These are phyloP conservation scores for Epiblema foenella DNA, from an alignment of 2,888 invertebrate species.

Conservation along the genomic window DNA sequence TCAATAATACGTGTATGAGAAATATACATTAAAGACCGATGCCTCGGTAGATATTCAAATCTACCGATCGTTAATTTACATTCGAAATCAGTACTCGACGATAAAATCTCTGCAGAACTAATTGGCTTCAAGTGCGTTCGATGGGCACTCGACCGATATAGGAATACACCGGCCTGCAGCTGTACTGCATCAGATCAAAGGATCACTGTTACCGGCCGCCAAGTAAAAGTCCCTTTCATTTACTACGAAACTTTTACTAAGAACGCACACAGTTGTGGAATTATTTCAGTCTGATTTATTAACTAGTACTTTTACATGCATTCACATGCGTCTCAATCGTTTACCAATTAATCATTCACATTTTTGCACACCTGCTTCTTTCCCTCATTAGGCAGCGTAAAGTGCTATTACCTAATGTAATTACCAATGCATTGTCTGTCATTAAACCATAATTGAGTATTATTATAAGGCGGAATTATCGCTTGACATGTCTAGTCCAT, in stretches of 20 bases:
- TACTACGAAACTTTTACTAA: conserved; percentile 23
- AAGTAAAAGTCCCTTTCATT: conserved; percentile 42
- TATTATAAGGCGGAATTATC: conserved; percentile 16
- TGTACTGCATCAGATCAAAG: conserved; percentile 72
- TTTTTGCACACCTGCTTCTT: conserved; percentile 30
- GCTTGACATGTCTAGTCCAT: conserved; percentile 22
- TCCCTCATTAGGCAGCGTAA: conserved; percentile 24
- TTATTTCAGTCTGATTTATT: conserved; percentile 29
- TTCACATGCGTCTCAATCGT: conserved; percentile 23
- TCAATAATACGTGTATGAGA: background rate
- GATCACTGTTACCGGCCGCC: conserved; percentile 57
- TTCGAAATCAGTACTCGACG: conserved; percentile 38
- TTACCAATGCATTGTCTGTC: background rate
- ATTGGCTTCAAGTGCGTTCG: conserved; percentile 73
- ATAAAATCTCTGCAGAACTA: conserved; percentile 59
- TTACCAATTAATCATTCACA: conserved; percentile 22
- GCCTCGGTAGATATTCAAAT: background rate
- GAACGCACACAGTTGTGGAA: conserved; percentile 26
- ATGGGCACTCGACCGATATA: conserved; percentile 55
- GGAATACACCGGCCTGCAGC: conserved; percentile 61
- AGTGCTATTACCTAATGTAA: conserved; percentile 26
- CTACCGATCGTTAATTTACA: conserved; percentile 31
- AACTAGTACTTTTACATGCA: conserved; percentile 34
- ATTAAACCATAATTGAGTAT: conserved; percentile 17
- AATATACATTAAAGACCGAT: background rate